Percentiles rank a stretch among this genome's conserved stretches.
These are phyloP conservation scores for Clivina fossor DNA, from an alignment of 2,888 invertebrate species.

Conservation along the genomic window DNA sequence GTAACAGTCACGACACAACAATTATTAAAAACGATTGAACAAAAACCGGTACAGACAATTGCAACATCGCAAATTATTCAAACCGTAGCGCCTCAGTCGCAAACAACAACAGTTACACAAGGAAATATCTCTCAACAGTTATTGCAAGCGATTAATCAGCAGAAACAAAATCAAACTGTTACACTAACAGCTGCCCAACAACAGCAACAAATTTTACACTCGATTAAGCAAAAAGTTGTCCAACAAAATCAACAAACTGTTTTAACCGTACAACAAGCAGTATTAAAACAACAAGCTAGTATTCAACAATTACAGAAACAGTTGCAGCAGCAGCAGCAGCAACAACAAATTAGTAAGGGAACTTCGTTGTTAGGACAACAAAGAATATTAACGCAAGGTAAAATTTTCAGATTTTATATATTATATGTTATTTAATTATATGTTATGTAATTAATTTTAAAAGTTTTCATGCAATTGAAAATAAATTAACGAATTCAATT, in stretches of 20 bases:
- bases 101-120: slow-evolving; percentile 51
- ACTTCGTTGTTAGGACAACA: slow-evolving; percentile 46
- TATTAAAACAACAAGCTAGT: slow-evolving; percentile 50
- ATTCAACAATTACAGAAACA: slow-evolving; percentile 53
- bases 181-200: slow-evolving; percentile 52
- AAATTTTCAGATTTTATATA: slow-evolving; percentile 22
- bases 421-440: slow-evolving; percentile 14
- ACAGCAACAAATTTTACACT: slow-evolving; percentile 55
- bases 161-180: slow-evolving; percentile 47
- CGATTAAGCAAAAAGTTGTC: slow-evolving; percentile 50
- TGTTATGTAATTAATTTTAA: slow-evolving; percentile 11
- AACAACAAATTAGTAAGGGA: slow-evolving; percentile 44
- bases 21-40: slow-evolving; percentile 47
- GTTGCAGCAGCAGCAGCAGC: slow-evolving; percentile 44
- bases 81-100: slow-evolving; percentile 45
- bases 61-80: slow-evolving; percentile 39
- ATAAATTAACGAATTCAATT: too few relatives aligned
- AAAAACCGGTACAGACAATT: slow-evolving; percentile 43
- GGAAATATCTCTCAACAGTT: slow-evolving; percentile 49
- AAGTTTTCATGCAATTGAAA: neutral
- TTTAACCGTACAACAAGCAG: slow-evolving; percentile 47
- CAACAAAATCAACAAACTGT: slow-evolving; percentile 41
- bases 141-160: slow-evolving; percentile 46
- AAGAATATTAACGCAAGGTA: slow-evolving; percentile 45
- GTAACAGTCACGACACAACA: slow-evolving; percentile 44